Percentiles rank a stretch among this genome's conserved stretches.
These are phyloP conservation scores for Polydrusus pterygomalis DNA, from an alignment of 2,888 invertebrate genomes.

Conservation along the genomic window DNA sequence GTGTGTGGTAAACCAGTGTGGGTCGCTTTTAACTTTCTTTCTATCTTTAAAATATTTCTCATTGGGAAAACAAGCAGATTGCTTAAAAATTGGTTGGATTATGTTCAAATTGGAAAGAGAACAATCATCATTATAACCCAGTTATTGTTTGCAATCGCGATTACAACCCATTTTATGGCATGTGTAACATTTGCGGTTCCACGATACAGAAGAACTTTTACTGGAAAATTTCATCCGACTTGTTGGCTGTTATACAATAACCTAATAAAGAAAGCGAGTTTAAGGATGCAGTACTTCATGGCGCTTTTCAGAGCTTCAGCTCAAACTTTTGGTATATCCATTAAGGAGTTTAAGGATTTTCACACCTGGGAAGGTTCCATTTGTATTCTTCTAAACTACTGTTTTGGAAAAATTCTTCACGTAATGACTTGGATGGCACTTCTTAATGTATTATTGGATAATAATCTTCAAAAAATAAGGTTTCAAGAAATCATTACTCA, in stretches of 20 bases:
- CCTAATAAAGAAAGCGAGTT: no score
- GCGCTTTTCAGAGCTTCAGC: slow-evolving; percentile 52
- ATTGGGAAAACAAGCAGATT: not conserved
- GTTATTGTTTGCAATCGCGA: slow-evolving; percentile 20
- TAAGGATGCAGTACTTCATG: slow-evolving; percentile 33
- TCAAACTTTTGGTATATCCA: slow-evolving; percentile 40
- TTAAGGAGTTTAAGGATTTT: slow-evolving; percentile 15
- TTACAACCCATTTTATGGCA: slow-evolving; percentile 54
- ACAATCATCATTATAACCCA: not conserved
- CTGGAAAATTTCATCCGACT: not conserved
- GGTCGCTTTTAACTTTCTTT: not conserved
- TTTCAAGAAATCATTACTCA: slow-evolving; percentile 71
- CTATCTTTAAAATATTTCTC: slow-evolving; percentile 20
- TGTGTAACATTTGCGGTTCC: slow-evolving; percentile 51
- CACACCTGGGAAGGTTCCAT: slow-evolving; percentile 46
- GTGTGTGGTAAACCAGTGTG: slow-evolving; percentile 8
- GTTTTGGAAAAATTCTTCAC: slow-evolving; percentile 53
- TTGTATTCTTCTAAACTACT: slow-evolving; percentile 44
- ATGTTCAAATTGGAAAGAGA: not conserved
- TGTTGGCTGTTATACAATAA: slow-evolving; percentile 16
- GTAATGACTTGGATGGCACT: slow-evolving; percentile 47
- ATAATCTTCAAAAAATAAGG: slow-evolving; percentile 66
- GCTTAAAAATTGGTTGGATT: slow-evolving; percentile 9
- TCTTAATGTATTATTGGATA: slow-evolving; percentile 55
- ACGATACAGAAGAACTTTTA: slow-evolving; percentile 18